Evolutionary conservation across 2,797 vertebrate genomes (phyloP).

Genomic region (Sebastes hopkinsi): DNA sequence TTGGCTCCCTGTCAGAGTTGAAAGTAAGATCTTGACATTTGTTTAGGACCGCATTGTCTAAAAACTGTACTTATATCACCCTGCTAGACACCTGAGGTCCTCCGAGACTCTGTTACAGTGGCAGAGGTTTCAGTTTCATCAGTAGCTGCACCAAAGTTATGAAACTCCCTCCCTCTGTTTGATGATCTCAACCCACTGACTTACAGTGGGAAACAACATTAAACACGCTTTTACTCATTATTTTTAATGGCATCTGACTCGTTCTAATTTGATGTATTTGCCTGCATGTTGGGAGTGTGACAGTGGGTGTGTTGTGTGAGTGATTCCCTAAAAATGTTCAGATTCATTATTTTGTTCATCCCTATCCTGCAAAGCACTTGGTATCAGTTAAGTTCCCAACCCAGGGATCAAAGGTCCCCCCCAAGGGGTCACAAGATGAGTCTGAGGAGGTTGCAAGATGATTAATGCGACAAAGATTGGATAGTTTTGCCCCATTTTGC

Average conservation of each 20-base stretch:
- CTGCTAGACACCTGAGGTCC: neutral
- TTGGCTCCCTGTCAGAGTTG: neutral
- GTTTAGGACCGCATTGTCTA: neutral
- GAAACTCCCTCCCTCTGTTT: neutral
- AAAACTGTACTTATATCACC: neutral
- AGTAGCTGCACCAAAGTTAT: neutral
- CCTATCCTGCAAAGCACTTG: neutral
- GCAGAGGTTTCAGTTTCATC: constrained; percentile 8
- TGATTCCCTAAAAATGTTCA: neutral
- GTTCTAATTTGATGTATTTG: neutral
- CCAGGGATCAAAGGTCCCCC: neutral
- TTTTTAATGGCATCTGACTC: neutral
- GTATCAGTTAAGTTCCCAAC: neutral
- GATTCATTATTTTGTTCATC: neutral
- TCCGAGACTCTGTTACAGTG: neutral
- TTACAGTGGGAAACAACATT: neutral
- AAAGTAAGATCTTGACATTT: neutral
- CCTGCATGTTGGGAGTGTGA: neutral
- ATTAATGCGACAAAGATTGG: neutral
- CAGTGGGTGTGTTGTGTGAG: neutral
- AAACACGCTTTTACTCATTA: neutral
- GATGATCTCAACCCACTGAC: neutral
- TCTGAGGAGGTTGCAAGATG: neutral
- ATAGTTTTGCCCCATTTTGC: neutral
- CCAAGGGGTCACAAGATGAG: neutral